phyloP scores from a whole-genome alignment of 30 jellyfish, hydroid and myxozoan genomes.

The Aurelia aurita region DNA sequence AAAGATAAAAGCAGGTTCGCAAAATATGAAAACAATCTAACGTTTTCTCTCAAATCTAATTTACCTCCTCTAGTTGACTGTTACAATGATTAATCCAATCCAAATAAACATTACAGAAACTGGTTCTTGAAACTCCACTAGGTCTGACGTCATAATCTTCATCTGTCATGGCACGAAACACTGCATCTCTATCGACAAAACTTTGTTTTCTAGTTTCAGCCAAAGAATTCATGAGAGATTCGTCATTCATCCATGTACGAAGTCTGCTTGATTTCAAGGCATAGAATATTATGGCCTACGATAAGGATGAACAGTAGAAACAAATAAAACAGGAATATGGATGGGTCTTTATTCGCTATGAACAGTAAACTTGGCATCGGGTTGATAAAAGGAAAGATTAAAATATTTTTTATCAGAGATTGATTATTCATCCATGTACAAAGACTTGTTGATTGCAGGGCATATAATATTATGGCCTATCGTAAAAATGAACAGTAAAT shows the following conservation, averaged over 20 bases:
- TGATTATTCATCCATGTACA: too few relatives aligned
- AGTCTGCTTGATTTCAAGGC: constrained; percentile 32
- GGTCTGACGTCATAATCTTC: constrained; percentile 87
- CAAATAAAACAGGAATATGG: too few relatives aligned
- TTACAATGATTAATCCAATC: constrained; percentile 86
- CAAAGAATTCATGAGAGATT: constrained; percentile 72
- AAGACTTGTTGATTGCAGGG: too few relatives aligned
- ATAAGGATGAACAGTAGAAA: not conserved
- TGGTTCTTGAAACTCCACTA: constrained; percentile 81
- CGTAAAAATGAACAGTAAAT: too few relatives aligned
- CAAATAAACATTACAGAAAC: constrained; percentile 71
- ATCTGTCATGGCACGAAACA: constrained; percentile 94
- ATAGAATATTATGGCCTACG: not conserved
- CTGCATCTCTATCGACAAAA: constrained; percentile 90
- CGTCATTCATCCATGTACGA: constrained; percentile 73
- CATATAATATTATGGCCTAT: too few relatives aligned
- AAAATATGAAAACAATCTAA: too few relatives aligned
- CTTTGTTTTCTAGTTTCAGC: constrained; percentile 63
- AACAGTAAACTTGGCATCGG: too few relatives aligned
- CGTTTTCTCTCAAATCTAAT: too few relatives aligned
- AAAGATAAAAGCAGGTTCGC: too few relatives aligned
- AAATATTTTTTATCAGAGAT: too few relatives aligned
- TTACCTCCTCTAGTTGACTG: constrained; percentile 60
- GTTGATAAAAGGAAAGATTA: too few relatives aligned
- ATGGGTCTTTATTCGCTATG: too few relatives aligned